Percentiles rank a stretch among this genome's conserved stretches.
Evolutionary conservation across 2,113 vertebrate species (phyloP).

Genomic region (Rhinopomastus cyanomelas): DNA sequence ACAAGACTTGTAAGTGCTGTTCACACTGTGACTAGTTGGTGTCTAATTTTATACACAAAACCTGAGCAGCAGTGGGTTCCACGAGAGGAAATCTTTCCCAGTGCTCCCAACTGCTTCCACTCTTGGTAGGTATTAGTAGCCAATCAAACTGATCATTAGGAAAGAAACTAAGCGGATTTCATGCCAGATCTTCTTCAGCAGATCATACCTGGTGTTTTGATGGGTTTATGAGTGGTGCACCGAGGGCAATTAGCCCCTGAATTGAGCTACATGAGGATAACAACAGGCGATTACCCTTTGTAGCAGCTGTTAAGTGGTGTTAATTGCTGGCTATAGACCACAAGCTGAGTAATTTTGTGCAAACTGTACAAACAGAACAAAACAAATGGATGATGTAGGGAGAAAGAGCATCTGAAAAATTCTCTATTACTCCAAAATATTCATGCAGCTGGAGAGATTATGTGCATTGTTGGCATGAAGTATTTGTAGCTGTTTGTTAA

Average conservation of each 20-base stretch:
- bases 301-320: slow-evolving; percentile 74
- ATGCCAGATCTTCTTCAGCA: slow-evolving; percentile 3
- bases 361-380: slow-evolving; percentile 65
- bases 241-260: slow-evolving; percentile 69
- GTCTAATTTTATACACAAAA: not conserved
- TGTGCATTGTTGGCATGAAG: not conserved
- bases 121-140: not conserved
- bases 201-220: slow-evolving; percentile 39
- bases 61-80: not conserved
- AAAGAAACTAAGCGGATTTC: not conserved
- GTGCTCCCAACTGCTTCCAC: not conserved
- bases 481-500: slow-evolving; percentile 21
- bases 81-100: not conserved
- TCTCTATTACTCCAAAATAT: not conserved
- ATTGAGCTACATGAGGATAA: slow-evolving; percentile 64
- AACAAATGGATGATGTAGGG: slow-evolving; percentile 50
- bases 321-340: slow-evolving; percentile 74
- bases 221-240: slow-evolving; percentile 44
- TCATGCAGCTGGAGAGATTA: not conserved
- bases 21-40: not conserved
- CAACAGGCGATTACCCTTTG: slow-evolving; percentile 60
- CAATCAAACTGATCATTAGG: not conserved
- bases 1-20: accelerated
- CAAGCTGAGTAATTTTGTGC: slow-evolving; percentile 66
- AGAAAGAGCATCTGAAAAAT: slow-evolving; percentile 23